Base-by-base conservation (phyloP, 2,888 invertebrate genomes). In the Disparrhopalites patrizii region DNA sequence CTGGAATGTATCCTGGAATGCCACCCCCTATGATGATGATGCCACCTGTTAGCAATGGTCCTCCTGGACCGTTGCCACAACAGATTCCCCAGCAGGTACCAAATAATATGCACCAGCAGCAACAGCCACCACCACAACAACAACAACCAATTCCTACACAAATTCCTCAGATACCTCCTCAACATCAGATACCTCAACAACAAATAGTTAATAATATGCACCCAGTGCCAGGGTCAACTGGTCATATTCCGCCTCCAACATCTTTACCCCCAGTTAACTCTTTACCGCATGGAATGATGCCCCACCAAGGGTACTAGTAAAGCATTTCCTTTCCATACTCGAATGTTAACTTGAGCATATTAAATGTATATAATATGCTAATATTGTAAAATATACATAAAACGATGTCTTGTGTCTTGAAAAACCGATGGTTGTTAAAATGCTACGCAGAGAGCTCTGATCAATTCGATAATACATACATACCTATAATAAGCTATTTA, bases 1-100 rank as follows among this genome's bases (percentile, higher is more conserved):
- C 70, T 28, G 60, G 54, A 15, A 55, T 60, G 47, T 64, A 61
- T 43, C 68, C 65, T 40, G 67, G 64, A 20, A 63, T 68, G 63
- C 62, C 67, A 30, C 68, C 62, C 18, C 33, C 25, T 36, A 23
- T 20, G n/a, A 36, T 62, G 38, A 64, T 36, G 38, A 56, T 33
- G 13, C 64, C 58, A 23, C 67, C 47, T 28, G 57, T 40, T 31
- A 57, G 52, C 57, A 56, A 60, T 36, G 68, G 68, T 62, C 62
- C 65, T 51, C 52, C 65, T 38, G 56, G 57, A 18, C 63, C 66
- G 10, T 66, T 67, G 27, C 60, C 43, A 4, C 60, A 60, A 28
- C 56, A 56, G 30, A 20, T 27, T 3, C 31, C 40, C 25, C 61
- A 47, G 25, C 50, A 50, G 28, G 20, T 3, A 25, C 61, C 61